These are phyloP conservation scores for Streptopelia turtur DNA, from an alignment of 2,797 vertebrate species.

Conservation along the genomic window DNA sequence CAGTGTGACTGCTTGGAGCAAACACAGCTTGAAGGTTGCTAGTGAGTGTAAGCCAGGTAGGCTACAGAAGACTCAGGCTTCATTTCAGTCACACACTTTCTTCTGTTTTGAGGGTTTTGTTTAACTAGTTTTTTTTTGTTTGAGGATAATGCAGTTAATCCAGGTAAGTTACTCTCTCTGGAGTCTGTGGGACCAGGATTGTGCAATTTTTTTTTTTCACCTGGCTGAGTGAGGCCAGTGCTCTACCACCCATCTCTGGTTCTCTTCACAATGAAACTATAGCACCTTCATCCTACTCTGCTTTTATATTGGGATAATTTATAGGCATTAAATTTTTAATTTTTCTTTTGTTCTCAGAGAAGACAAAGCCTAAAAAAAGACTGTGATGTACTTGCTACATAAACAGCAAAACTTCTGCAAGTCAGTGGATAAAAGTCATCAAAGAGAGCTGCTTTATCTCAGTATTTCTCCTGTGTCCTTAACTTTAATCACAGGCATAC, in stretches of 20 bases:
- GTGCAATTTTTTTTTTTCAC: neutral
- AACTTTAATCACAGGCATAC: neutral
- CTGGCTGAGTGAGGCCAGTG: neutral
- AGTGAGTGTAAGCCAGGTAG: neutral
- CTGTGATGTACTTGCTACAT: neutral
- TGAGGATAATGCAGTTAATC: neutral
- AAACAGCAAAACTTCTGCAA: neutral
- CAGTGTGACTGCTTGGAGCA: neutral
- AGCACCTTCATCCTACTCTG: constrained; percentile 9
- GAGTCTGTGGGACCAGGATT: neutral
- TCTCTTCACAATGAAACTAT: neutral
- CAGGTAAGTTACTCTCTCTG: neutral
- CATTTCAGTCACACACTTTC: neutral
- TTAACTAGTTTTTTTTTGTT: neutral
- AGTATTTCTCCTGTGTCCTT: neutral
- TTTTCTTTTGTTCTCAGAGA: neutral
- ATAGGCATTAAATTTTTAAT: neutral
- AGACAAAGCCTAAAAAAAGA: neutral
- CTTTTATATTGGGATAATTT: constrained; percentile 18
- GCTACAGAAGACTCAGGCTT: neutral
- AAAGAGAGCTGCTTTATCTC: neutral
- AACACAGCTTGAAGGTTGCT: neutral
- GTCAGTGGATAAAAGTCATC: neutral
- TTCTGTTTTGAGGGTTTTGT: neutral
- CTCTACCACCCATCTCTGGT: neutral